Conservation (phyloP, 2,888 invertebrate genomes). For the Tetragonula carbonaria region DNA sequence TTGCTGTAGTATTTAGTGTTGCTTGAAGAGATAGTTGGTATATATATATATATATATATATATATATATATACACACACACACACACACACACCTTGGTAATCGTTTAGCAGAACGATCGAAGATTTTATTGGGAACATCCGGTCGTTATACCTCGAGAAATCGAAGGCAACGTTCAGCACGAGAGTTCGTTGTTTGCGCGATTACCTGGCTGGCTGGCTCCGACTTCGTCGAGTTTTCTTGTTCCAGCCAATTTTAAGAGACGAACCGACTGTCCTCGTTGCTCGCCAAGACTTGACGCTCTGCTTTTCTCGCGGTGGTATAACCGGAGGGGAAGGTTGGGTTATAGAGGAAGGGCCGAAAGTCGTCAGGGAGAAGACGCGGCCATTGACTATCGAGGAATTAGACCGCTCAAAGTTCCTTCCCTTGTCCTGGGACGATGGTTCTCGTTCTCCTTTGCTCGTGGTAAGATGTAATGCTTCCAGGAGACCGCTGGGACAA, state of each 20-base stretch:
- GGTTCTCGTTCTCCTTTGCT: slow-evolving; percentile 33
- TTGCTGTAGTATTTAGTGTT: background rate
- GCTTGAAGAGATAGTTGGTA: no score
- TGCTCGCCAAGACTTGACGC: slow-evolving; percentile 41
- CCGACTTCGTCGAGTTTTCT: slow-evolving; percentile 64
- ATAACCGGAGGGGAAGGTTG: background rate
- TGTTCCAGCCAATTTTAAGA: slow-evolving; percentile 72
- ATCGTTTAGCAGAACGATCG: background rate
- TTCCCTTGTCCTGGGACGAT: slow-evolving; percentile 42
- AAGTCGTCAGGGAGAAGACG: slow-evolving; percentile 41
- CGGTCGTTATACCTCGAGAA: slow-evolving; percentile 30
- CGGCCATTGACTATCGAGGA: slow-evolving; percentile 55
- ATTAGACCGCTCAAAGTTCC: slow-evolving; percentile 66
- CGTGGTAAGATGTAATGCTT: slow-evolving; percentile 49
- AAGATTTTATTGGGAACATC: background rate
- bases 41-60: no score
- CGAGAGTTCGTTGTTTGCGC: slow-evolving; percentile 68
- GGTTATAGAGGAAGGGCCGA: slow-evolving; percentile 2
- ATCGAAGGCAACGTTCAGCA: slow-evolving; percentile 29
- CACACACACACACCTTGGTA: background rate
- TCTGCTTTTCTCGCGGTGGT: slow-evolving; percentile 40
- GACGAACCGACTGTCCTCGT: slow-evolving; percentile 42
- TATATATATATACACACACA: background rate
- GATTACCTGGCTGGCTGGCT: slow-evolving; percentile 72
- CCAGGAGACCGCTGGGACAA: slow-evolving; percentile 48